phyloP scores from a whole-genome alignment of 64 coral and sea anemone genomes.

The Stichodactyla helianthus region DNA sequence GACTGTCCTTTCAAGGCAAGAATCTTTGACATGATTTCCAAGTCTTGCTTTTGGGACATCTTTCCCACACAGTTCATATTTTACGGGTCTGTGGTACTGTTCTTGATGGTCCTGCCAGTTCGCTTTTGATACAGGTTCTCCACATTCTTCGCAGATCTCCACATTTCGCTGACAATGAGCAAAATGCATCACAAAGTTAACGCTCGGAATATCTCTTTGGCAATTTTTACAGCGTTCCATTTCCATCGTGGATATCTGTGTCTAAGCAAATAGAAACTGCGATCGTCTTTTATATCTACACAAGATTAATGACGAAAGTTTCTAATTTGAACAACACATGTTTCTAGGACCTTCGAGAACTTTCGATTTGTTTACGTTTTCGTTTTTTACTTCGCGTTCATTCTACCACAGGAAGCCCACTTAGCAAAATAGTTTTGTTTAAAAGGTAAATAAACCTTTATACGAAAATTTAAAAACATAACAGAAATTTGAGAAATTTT shows the following conservation, averaged over 20 bases:
- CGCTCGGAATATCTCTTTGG: constrained; percentile 20
- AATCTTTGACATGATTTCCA: constrained; percentile 17
- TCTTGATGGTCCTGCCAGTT: constrained; percentile 23
- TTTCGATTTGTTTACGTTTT: background rate
- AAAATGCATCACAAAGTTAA: constrained; percentile 44
- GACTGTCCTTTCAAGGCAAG: constrained; percentile 4
- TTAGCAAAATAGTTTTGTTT: no score
- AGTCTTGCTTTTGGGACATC: constrained; percentile 24
- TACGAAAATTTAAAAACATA: no score
- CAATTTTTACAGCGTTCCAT: constrained; percentile 31
- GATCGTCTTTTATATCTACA: background rate
- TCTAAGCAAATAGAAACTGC: background rate
- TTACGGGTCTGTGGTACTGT: constrained; percentile 31
- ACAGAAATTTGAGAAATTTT: no score
- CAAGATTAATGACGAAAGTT: background rate
- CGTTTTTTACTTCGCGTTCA: background rate
- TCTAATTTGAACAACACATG: background rate
- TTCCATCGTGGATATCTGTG: constrained; percentile 6
- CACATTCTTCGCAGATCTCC: constrained; percentile 31
- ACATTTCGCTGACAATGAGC: constrained; percentile 43
- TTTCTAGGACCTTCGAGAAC: background rate
- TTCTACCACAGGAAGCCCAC: constrained; percentile 1
- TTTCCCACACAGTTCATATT: constrained; percentile 33
- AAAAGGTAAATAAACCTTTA: no score
- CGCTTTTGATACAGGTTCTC: background rate